Base-by-base conservation (phyloP, 2,888 invertebrate genomes). In the Micoletzkya japonica region DNA sequence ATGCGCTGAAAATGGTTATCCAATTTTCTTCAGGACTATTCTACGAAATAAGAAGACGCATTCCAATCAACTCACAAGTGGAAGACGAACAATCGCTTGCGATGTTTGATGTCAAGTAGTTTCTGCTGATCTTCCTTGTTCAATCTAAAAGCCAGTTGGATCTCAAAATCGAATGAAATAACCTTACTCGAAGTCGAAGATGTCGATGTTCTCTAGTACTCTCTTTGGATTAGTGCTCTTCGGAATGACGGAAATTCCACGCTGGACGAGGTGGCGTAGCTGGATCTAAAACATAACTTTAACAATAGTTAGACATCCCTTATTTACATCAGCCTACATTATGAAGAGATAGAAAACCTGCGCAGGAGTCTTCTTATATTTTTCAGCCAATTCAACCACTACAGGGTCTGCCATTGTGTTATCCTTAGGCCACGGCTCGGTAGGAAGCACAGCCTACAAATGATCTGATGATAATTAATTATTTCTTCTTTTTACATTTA, bases 131-230 rank as follows among this genome's bases (percentile, higher is more conserved):
- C 80, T 52, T 78, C 81, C n/a, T 70, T 64, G 54, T 70, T 71
- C 54, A 82, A 61, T 44, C 58, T 67, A 36, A 26, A 52, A 61
- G n/a, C n/a, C n/a, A 39, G 6, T 4, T 58, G n/a, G n/a, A n/a
- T n/a, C n/a, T n/a, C n/a, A n/a, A n/a, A n/a, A n/a, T n/a, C n/a
- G n/a, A n/a, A n/a, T n/a, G n/a, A n/a, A n/a, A n/a, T n/a, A n/a
- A n/a, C n/a, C n/a, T n/a, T n/a, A n/a, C 56, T 77, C 70, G 73
- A 82, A 82, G 59, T 80, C 80, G 66, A 78, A 80, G 61, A 78
- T 76, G 54, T 76, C 74, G 49, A 79, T 72, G 70, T 81, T 81
- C 71, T 81, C 77, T 28, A 74, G 70, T 59, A 81, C 71, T 72
- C 80, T 68, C 30, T 77, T 74, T 14, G 78, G 75, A 58, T 74